phyloP scores from a whole-genome alignment of 30 jellyfish, hydroid and myxozoan species.

The Catostylus mosaicus region DNA sequence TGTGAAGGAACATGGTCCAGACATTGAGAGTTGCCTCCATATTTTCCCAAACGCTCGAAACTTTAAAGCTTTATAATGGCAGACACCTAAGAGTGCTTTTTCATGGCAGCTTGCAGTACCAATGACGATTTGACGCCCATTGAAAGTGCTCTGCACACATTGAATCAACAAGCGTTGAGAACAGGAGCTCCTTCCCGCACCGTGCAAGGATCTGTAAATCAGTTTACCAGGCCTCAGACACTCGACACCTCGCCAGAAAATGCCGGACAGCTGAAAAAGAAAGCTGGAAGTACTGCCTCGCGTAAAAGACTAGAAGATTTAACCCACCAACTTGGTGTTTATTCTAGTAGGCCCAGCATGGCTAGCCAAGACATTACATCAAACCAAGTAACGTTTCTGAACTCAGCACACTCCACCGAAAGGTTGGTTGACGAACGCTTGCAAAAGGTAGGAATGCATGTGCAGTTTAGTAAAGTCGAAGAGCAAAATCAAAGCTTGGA shows the following conservation, averaged over 20 bases:
- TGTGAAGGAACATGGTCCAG: slow-evolving; percentile 11
- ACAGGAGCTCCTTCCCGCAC: background rate
- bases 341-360: slow-evolving; percentile 36
- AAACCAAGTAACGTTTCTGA: background rate
- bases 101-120: slow-evolving; percentile 26
- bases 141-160: slow-evolving; percentile 2
- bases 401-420: slow-evolving; percentile 1
- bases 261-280: slow-evolving; percentile 10
- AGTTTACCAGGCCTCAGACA: background rate
- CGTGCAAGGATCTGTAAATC: background rate
- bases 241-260: background rate
- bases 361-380: slow-evolving; percentile 11
- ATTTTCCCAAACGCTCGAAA: slow-evolving; percentile 11
- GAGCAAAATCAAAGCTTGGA: background rate
- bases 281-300: slow-evolving; percentile 14
- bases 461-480: background rate
- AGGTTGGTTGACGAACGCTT: background rate
- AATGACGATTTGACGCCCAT: background rate
- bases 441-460: slow-evolving; percentile 1
- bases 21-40: slow-evolving; percentile 72
- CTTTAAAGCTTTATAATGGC: background rate
- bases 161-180: slow-evolving; percentile 9
- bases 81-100: slow-evolving; percentile 12
- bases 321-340: slow-evolving; percentile 54
- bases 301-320: slow-evolving; percentile 35